These are phyloP conservation scores for Drosophila helvetica DNA, from an alignment of 2,888 invertebrate genomes.

Conservation along the genomic window DNA sequence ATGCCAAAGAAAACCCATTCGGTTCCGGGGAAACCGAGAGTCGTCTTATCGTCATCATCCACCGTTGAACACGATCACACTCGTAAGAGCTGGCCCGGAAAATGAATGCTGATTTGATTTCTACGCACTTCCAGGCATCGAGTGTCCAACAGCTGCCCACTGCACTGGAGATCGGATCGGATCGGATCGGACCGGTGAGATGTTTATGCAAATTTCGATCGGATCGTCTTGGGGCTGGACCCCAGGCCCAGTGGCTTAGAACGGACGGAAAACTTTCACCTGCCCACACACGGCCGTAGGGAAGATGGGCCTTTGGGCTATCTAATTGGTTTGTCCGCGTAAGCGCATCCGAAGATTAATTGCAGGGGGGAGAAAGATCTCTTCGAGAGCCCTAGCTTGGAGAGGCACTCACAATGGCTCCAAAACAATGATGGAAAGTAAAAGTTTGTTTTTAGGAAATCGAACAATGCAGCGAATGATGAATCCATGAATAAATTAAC, in stretches of 20 bases:
- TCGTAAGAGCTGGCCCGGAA: slow-evolving; percentile 4
- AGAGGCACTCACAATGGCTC: slow-evolving; percentile 44
- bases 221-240: slow-evolving; percentile 16
- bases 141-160: slow-evolving; percentile 30
- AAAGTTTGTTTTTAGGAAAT: slow-evolving; percentile 67
- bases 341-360: slow-evolving; percentile 58
- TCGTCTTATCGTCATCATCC: slow-evolving; percentile 6
- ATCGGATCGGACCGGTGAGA: no score
- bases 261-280: slow-evolving; percentile 68
- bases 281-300: slow-evolving; percentile 27
- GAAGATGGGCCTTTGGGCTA: slow-evolving; percentile 38
- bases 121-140: slow-evolving; percentile 40
- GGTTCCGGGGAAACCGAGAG: neutral
- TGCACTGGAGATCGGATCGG: slow-evolving; percentile 12
- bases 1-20: neutral
- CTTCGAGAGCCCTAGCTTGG: neutral
- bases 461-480: slow-evolving; percentile 60
- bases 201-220: slow-evolving; percentile 62
- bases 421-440: slow-evolving; percentile 66
- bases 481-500: slow-evolving; percentile 67
- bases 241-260: slow-evolving; percentile 59
- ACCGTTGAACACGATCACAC: slow-evolving; percentile 14
- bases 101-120: slow-evolving; percentile 47
- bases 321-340: slow-evolving; percentile 57
- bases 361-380: slow-evolving; percentile 60